A percentile compares a stretch with the other conserved stretches of the same genome.
phyloP scores from a whole-genome alignment of 1,140 invertebrate species.

The Bombus terrestris region DNA sequence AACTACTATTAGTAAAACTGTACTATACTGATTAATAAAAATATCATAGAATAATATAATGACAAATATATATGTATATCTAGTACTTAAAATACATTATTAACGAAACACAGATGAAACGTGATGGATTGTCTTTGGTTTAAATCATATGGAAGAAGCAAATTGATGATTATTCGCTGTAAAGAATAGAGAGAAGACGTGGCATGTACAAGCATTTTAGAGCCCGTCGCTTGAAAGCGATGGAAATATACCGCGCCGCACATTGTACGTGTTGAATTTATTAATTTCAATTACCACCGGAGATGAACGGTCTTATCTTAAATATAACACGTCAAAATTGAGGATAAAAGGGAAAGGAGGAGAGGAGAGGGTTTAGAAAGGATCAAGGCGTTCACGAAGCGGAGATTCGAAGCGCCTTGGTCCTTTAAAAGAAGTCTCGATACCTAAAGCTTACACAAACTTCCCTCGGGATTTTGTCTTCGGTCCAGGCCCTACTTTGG shows the following conservation, averaged over 20 bases:
- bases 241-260: conserved; percentile 16
- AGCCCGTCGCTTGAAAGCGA: conserved; percentile 26
- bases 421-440: background rate
- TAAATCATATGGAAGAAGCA: background rate
- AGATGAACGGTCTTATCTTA: conserved; percentile 46
- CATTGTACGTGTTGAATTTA: background rate
- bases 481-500: conserved; percentile 71
- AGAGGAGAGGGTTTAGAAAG: background rate
- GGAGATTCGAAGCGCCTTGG: conserved; percentile 49
- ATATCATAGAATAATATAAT: background rate
- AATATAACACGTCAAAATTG: conserved; percentile 58
- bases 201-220: conserved; percentile 30
- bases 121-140: background rate
- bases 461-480: conserved; percentile 66
- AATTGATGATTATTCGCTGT: background rate
- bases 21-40: background rate
- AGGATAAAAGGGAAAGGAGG: background rate
- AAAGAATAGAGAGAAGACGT: background rate
- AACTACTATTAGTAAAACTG: background rate
- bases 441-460: conserved; percentile 35
- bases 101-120: background rate
- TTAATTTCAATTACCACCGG: conserved; percentile 31
- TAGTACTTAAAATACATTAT: conserved; percentile 7
- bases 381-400: conserved; percentile 22
- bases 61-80: background rate